Base-by-base conservation (phyloP, 2,797 vertebrate genomes). In the Florisuga fusca region DNA sequence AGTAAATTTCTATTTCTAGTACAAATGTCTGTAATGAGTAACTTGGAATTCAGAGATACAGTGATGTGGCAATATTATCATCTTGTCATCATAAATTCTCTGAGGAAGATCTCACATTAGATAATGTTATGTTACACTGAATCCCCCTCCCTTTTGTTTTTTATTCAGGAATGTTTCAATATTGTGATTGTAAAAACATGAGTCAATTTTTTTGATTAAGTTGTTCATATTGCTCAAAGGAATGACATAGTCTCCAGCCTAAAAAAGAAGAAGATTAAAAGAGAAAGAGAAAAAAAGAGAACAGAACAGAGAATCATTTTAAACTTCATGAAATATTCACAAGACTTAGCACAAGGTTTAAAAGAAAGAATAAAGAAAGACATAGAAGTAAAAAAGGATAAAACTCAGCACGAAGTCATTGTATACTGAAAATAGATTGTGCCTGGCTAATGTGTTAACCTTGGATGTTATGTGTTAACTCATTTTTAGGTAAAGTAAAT, bases 101-200 rank as follows among this genome's bases (percentile, higher is more conserved):
- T 68, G 88, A 78, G 88, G 79, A 90, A 92, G 88, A 81, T 83
- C 87, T 61, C 27, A 50, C 31, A 76, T 86, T 93, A 94, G 78
- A 94, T 94, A 71, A 92, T 71, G 72, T 89, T 91, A 59, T 41
- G 27, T 85, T 77, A 64, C 89, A 77, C 64, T 85, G 68, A 92
- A 90, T 93, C 68, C 67, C 78, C 71, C 72, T 90, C 72, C 91
- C 87, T 92, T 87, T 87, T 94, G 78, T 92, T 93, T 96, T 91
- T 91, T 36, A 79, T 72, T 92, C 46, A 67, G 68, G 79, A 95
- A 80, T 89, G 87, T 76, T 93, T 96, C 1, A 0, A 55, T 92
- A 88, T 4, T 78, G 59, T 76, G 77, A 59, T 73, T 0, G 1
- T 86, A 67, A 87, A 96, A 95, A 75, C 25, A 86, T 75, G 80